Evolutionary conservation across 2,797 vertebrate species (phyloP).

Genomic region (Siniperca undulata): DNA sequence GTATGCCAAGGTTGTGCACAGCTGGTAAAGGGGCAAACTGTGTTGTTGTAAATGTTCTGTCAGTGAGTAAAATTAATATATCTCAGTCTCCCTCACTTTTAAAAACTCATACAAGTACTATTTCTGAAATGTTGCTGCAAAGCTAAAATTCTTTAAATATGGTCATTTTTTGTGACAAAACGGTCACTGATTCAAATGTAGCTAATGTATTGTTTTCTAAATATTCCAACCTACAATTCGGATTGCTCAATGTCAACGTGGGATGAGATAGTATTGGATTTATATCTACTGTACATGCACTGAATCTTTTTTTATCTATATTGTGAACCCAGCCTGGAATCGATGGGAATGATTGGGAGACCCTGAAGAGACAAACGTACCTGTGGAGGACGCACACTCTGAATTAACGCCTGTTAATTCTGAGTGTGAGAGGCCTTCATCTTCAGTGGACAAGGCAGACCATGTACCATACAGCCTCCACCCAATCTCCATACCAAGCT

Average conservation of each 20-base stretch:
- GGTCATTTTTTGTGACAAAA: not conserved
- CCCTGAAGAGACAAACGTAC: conserved; percentile 47
- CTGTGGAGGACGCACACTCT: conserved; percentile 44
- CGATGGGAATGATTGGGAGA: conserved; percentile 52
- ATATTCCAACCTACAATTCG: not conserved
- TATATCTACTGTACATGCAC: not conserved
- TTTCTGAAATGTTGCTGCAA: not conserved
- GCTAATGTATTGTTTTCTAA: too few species aligned
- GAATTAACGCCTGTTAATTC: not conserved
- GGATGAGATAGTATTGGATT: not conserved
- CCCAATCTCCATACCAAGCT: too few species aligned
- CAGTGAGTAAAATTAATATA: not conserved
- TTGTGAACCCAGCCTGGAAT: conserved; percentile 31
- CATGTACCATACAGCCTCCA: too few species aligned
- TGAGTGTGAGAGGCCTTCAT: not conserved
- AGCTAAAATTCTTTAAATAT: not conserved
- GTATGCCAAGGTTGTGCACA: not conserved
- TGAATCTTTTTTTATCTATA: not conserved
- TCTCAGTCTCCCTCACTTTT: not conserved
- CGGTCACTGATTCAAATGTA: too few species aligned
- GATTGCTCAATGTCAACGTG: too few species aligned
- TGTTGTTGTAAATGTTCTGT: too few species aligned
- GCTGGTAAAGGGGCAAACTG: not conserved
- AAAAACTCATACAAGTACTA: not conserved
- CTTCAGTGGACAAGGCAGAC: conserved; percentile 28